Evolutionary conservation across 2,888 invertebrate genomes (phyloP).

Genomic region (Pseudeuparius sepicola): DNA sequence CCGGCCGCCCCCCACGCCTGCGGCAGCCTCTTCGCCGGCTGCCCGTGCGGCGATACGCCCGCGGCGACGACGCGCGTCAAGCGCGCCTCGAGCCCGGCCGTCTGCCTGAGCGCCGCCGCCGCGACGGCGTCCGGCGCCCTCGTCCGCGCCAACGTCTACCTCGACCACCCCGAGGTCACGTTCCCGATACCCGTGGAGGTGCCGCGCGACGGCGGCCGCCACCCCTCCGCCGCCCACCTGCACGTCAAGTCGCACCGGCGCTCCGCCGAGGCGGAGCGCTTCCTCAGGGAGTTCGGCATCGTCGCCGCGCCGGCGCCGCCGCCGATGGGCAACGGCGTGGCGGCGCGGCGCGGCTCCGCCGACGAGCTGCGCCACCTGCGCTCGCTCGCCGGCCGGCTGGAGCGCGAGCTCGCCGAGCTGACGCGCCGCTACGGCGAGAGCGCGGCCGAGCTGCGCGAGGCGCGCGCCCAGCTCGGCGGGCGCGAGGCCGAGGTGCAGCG

Average conservation of each 20-base stretch:
- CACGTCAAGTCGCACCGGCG: conserved; percentile 16
- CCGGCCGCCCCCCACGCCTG: conserved; percentile 28
- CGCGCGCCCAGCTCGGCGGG: conserved; percentile 44
- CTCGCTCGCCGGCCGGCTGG: conserved; percentile 37
- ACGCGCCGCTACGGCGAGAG: conserved; percentile 42
- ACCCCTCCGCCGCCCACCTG: conserved; percentile 23
- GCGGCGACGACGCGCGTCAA: no score
- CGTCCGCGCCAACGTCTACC: conserved; percentile 30
- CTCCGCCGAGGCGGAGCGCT: conserved; percentile 34
- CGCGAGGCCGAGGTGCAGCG: conserved; percentile 50
- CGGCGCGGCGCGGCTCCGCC: conserved; percentile 24
- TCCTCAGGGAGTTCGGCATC: conserved; percentile 37
- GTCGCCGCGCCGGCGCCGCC: no score
- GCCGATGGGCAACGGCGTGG: conserved; percentile 37
- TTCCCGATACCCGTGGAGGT: conserved; percentile 33
- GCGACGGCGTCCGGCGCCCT: no score
- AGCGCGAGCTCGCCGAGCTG: conserved; percentile 41
- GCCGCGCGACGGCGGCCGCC: conserved; percentile 26
- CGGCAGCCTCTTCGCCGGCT: conserved; percentile 40
- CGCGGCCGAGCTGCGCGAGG: conserved; percentile 46
- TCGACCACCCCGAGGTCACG: conserved; percentile 37
- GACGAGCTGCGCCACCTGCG: conserved; percentile 22
- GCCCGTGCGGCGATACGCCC: conserved; percentile 30
- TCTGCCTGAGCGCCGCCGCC: no score
- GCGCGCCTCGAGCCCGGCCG: no score